Percentiles rank a stretch among this genome's conserved stretches.
Evolutionary conservation across 1,140 invertebrate genomes (phyloP).

Genomic region (Drosophila simulans): DNA sequence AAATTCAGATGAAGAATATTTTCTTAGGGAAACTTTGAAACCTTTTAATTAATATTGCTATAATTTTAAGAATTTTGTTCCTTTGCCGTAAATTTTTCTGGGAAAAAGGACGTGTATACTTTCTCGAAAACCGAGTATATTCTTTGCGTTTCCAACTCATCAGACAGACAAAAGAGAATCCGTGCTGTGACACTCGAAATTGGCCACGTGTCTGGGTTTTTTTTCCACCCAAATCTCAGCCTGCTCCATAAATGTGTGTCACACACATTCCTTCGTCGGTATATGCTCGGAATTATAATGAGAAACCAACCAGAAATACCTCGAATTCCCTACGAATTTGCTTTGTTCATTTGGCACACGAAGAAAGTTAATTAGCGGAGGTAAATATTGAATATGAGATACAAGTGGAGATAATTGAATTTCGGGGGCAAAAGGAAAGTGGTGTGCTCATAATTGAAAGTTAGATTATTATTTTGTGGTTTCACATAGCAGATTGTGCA

Average conservation of each 20-base stretch:
- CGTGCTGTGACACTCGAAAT: slow-evolving; percentile 32
- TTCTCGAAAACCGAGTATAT: not conserved
- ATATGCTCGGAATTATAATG: slow-evolving; percentile 45
- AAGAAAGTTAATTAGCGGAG: slow-evolving; percentile 41
- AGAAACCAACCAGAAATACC: slow-evolving; percentile 29
- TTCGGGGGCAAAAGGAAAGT: not conserved
- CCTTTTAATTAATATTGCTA: too few species aligned
- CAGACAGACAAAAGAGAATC: slow-evolving; percentile 16
- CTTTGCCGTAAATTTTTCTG: not conserved
- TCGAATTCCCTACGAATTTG: slow-evolving; percentile 27
- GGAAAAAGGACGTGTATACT: too few species aligned
- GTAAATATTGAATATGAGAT: slow-evolving; percentile 26
- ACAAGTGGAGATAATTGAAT: slow-evolving; percentile 1
- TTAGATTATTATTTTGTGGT: too few species aligned
- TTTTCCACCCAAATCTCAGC: not conserved
- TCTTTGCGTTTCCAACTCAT: slow-evolving; percentile 3
- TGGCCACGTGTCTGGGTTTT: slow-evolving; percentile 24
- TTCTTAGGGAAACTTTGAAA: too few species aligned
- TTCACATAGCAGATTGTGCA: too few species aligned
- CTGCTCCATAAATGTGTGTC: slow-evolving; percentile 18
- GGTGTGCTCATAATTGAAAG: not conserved
- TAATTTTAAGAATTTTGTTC: too few species aligned
- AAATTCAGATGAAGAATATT: too few species aligned
- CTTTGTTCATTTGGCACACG: slow-evolving; percentile 31
- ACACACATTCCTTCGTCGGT: slow-evolving; percentile 14